A percentile compares a stretch with the other conserved stretches of the same genome.
Conservation (phyloP, 2,797 vertebrate genomes). For the Gymnoscopelus microlampas region DNA sequence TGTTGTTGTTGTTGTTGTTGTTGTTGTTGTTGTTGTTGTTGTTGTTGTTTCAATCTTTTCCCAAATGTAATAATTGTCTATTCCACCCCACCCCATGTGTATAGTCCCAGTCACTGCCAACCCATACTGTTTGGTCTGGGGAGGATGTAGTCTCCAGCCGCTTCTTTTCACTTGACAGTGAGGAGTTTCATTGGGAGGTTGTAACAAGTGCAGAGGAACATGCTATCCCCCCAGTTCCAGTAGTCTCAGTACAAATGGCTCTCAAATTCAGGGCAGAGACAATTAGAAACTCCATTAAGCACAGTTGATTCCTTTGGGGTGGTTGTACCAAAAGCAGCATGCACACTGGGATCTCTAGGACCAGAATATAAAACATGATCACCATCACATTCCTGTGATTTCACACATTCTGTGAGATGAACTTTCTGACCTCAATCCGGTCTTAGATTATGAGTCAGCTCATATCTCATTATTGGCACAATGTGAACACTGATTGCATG, state of each 20-base stretch:
- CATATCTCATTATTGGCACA: constrained; percentile 19
- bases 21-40: constrained; percentile 3
- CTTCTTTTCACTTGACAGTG: background rate
- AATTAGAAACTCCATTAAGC: constrained; percentile 81
- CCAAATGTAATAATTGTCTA: too few species aligned
- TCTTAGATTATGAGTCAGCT: constrained; percentile 58
- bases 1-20: constrained; percentile 33
- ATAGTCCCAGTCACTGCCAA: too few species aligned
- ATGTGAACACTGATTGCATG: constrained; percentile 10
- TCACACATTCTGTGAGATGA: constrained; percentile 47
- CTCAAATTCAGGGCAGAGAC: constrained; percentile 76
- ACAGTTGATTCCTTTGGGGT: constrained; percentile 75
- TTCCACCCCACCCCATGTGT: too few species aligned
- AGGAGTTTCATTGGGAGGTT: constrained; percentile 29
- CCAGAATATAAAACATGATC: constrained; percentile 43
- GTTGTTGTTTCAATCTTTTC: too few species aligned
- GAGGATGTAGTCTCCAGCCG: too few species aligned
- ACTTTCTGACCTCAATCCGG: constrained; percentile 62
- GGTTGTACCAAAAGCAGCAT: constrained; percentile 74
- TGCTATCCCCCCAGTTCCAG: constrained; percentile 32
- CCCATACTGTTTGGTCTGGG: too few species aligned
- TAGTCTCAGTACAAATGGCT: constrained; percentile 40
- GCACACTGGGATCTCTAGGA: constrained; percentile 65
- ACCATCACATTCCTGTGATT: constrained; percentile 50
- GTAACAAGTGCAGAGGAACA: constrained; percentile 20